A percentile compares a stretch with the other conserved stretches of the same genome.
Conservation (phyloP, 2,113 vertebrate species). For the Oreochromis aureus region DNA sequence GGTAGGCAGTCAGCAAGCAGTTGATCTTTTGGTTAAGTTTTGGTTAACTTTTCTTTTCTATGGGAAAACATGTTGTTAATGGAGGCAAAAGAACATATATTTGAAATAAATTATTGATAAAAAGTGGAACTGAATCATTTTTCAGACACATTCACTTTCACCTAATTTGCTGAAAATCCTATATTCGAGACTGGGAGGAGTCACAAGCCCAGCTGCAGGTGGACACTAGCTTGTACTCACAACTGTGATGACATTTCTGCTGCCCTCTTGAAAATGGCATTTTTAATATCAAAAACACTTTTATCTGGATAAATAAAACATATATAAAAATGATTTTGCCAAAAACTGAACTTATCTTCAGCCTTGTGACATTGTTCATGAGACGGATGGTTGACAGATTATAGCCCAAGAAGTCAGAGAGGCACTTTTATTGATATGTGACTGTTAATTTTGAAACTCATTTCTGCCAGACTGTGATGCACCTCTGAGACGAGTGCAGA, state of each 20-base stretch:
- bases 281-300: background rate
- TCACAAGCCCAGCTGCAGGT: background rate
- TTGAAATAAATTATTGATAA: background rate
- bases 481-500: background rate
- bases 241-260: background rate
- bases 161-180: background rate
- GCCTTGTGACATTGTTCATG: rapidly evolving
- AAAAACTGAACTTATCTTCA: background rate
- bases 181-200: background rate
- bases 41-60: background rate
- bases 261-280: background rate
- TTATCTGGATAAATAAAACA: background rate
- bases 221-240: background rate
- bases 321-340: background rate
- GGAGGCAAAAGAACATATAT: background rate
- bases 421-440: background rate
- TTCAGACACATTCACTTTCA: background rate
- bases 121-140: background rate
- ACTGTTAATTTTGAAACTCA: background rate
- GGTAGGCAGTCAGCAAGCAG: background rate
- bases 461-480: background rate
- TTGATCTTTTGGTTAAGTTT: background rate
- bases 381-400: background rate
- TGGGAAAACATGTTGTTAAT: background rate
- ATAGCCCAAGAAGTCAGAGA: background rate